These are phyloP conservation scores for Isoperla grammatica DNA, from an alignment of 2,888 invertebrate species.

Conservation along the genomic window DNA sequence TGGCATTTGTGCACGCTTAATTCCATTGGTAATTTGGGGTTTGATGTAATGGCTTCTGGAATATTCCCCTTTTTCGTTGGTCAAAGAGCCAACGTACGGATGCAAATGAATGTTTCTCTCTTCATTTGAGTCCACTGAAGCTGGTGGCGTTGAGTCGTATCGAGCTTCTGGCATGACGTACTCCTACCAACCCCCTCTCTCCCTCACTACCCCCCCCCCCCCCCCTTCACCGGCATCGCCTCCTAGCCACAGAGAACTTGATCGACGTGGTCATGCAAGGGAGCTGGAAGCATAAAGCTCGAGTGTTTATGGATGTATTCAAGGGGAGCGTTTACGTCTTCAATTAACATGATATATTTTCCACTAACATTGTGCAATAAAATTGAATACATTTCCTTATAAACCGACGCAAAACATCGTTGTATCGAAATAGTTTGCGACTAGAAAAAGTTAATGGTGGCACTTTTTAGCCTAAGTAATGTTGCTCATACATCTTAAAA, in stretches of 20 bases:
- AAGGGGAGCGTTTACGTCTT: constrained; percentile 9
- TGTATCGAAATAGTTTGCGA: not conserved
- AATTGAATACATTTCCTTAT: constrained; percentile 8
- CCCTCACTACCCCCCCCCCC: not conserved
- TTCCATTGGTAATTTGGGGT: too few species aligned
- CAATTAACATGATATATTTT: constrained; percentile 18
- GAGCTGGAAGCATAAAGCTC: not conserved
- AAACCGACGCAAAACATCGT: constrained; percentile 3
- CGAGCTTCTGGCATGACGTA: not conserved
- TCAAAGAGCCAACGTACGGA: too few species aligned
- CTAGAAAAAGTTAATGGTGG: constrained; percentile 2
- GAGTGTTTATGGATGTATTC: constrained; percentile 13
- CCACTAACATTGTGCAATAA: constrained; percentile 10
- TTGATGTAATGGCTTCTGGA: too few species aligned
- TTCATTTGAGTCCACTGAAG: too few species aligned
- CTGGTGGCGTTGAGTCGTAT: too few species aligned
- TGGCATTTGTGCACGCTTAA: too few species aligned
- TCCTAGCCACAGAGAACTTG: not conserved
- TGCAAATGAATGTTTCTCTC: too few species aligned
- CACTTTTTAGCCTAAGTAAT: constrained; percentile 2
- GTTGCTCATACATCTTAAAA: constrained; percentile 12
- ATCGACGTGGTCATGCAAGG: constrained; percentile 11
- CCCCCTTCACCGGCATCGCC: not conserved
- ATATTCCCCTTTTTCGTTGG: too few species aligned
- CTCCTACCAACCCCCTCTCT: not conserved